Base-by-base conservation (phyloP, 2,797 vertebrate genomes). In the Oreochromis grahami region DNA sequence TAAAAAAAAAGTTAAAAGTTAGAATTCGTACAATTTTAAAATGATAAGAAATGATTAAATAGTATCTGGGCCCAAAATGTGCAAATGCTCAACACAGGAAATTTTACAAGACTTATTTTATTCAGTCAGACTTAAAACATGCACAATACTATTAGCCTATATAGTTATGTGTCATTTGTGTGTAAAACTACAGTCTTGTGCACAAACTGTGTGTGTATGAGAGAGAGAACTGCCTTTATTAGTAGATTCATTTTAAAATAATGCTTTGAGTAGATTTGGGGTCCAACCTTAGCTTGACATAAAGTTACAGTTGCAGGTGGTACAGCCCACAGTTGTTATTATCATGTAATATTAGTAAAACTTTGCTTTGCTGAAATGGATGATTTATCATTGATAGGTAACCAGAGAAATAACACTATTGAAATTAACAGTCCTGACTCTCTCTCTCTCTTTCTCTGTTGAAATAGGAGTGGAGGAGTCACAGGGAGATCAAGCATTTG, bases 401-500 rank as follows among this genome's bases (percentile, higher is more conserved):
- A 60, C 29, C 29, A 34, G 29, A 60, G 56, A 7, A 60, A 34
- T 34, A 19, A 34, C 29, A 60, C 17, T 19, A 32, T 32, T 7
- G 17, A 36, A 60, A 34, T 60, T 60, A 60, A 60, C 32, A 60
- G 15, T 60, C 32, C 56, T 7, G 2, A 34, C 6, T 11, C 1
- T 5, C 2, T 56, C 11, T 26, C 21, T 55, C 1, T 55, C 13
- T 26, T 0, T 32, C 17, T 58, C 9, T 60, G 56, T 60, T 60
- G 19, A 60, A 60, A 60, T 60, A 34, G 2, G 56, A 60, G 15
- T n/a, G 56, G 56, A 36, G 32, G 32, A 60, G 17, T 60, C 56
- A 60, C 17, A n/a, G 17, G 56, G 6, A 60, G 56, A 7, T n/a
- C 17, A 4, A 17, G 19, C 0, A 36, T 60, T 60, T 60, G 3